Percentiles rank a stretch among this genome's conserved stretches.
phyloP scores from a whole-genome alignment of 2,888 invertebrate species.

The Frankliniella intonsa region DNA sequence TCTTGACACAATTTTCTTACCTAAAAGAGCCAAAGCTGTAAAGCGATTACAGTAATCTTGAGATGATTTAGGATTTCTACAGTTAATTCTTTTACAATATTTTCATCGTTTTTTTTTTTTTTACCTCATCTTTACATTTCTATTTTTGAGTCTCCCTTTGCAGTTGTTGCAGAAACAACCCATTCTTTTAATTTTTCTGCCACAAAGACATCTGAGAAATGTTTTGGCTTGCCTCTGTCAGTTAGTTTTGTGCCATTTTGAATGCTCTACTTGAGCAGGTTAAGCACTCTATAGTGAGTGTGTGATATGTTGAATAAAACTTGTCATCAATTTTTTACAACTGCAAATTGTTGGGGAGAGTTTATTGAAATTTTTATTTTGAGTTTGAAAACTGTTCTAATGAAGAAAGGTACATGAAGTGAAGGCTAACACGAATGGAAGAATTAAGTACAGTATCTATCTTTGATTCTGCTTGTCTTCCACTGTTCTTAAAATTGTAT shows the following conservation, averaged over 20 bases:
- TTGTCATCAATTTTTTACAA: not conserved
- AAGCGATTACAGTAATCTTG: not conserved
- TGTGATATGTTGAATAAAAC: not conserved
- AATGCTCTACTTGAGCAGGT: too few species aligned
- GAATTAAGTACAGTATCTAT: too few species aligned
- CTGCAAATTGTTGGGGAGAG: not conserved
- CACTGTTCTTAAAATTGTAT: too few species aligned
- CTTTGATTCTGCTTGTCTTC: too few species aligned
- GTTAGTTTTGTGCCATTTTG: too few species aligned
- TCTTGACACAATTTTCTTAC: slow-evolving; percentile 50
- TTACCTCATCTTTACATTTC: slow-evolving; percentile 98
- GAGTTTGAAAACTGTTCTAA: not conserved
- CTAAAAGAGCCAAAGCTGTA: not conserved
- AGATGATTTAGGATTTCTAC: too few species aligned
- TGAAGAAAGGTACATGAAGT: not conserved
- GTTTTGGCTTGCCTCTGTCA: too few species aligned
- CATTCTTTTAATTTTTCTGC: too few species aligned
- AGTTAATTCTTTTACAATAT: too few species aligned
- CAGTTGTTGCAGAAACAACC: slow-evolving; percentile 47
- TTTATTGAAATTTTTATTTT: not conserved
- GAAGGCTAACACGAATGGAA: too few species aligned
- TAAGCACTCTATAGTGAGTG: too few species aligned
- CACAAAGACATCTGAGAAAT: too few species aligned
- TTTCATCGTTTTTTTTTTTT: slow-evolving; percentile 44
- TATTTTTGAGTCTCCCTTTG: slow-evolving; percentile 96